Conservation (phyloP, 2,888 invertebrate genomes). For the Diplazon laetatorius region DNA sequence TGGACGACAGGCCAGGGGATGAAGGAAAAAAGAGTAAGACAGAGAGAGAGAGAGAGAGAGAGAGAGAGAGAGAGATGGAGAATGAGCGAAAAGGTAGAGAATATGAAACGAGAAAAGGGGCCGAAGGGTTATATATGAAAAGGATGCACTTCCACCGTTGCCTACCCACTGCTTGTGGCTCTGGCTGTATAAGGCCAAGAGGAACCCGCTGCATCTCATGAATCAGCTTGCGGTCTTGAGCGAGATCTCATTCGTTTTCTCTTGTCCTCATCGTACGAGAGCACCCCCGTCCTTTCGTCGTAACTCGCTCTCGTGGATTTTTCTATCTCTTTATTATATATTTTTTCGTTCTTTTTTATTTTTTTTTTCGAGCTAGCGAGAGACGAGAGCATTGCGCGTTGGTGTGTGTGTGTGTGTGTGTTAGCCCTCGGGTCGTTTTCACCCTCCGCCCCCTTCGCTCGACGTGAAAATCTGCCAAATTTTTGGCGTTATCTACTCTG, state of each 20-base stretch:
- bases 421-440: slow-evolving; percentile 51
- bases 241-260: slow-evolving; percentile 50
- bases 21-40: slow-evolving; percentile 9
- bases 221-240: slow-evolving; percentile 59
- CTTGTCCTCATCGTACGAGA: slow-evolving; percentile 7
- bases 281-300: background rate
- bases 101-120: background rate
- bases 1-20: slow-evolving; percentile 23
- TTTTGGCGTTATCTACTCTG: slow-evolving; percentile 56
- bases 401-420: slow-evolving; percentile 21
- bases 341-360: too few relatives aligned
- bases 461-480: slow-evolving; percentile 58
- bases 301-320: slow-evolving; percentile 18
- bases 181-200: background rate
- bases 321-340: slow-evolving; percentile 30
- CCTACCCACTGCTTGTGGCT: too few relatives aligned
- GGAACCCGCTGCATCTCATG: slow-evolving; percentile 49
- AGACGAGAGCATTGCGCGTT: too few relatives aligned
- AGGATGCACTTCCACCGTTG: slow-evolving; percentile 18
- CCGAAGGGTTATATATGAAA: background rate
- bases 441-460: too few relatives aligned
- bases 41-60: background rate
- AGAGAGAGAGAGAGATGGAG: background rate
- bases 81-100: background rate
- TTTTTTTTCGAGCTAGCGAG: too few relatives aligned